These are phyloP conservation scores for Galeruca laticollis DNA, from an alignment of 2,888 invertebrate genomes.

Conservation along the genomic window DNA sequence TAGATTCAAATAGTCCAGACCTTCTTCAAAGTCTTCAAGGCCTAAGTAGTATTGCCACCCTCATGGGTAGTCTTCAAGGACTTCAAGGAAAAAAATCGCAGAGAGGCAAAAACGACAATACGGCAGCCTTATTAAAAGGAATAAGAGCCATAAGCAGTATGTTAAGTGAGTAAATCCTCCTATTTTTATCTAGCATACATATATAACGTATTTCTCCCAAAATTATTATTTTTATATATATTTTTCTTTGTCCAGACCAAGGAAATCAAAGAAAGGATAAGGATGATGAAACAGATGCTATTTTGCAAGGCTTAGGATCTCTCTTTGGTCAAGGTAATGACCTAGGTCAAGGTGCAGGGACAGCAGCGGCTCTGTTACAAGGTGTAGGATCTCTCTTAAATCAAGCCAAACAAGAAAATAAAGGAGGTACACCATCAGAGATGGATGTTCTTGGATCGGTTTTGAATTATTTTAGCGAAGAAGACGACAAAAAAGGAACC, in stretches of 20 bases:
- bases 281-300: constrained; percentile 28
- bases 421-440: constrained; percentile 26
- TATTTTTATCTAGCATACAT: too few species aligned
- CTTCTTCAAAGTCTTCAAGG: constrained; percentile 38
- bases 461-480: constrained; percentile 25
- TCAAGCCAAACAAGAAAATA: constrained; percentile 22
- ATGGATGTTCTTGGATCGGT: constrained; percentile 48
- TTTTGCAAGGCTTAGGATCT: constrained; percentile 45
- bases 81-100: not conserved
- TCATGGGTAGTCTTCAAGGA: constrained; percentile 42
- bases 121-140: not conserved
- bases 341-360: constrained; percentile 34
- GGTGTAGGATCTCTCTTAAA: constrained; percentile 44
- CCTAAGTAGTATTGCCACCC: constrained; percentile 36
- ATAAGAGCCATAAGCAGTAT: not conserved
- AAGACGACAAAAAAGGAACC: constrained; percentile 49
- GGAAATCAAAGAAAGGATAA: not conserved
- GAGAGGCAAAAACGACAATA: constrained; percentile 30
- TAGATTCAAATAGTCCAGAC: constrained; percentile 38
- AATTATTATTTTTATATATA: too few species aligned
- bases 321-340: constrained; percentile 32
- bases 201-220: too few species aligned
- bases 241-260: not conserved
- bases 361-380: constrained; percentile 42
- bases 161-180: not conserved